phyloP scores from a whole-genome alignment of 2,113 vertebrate genomes.

The Propithecus coquereli region DNA sequence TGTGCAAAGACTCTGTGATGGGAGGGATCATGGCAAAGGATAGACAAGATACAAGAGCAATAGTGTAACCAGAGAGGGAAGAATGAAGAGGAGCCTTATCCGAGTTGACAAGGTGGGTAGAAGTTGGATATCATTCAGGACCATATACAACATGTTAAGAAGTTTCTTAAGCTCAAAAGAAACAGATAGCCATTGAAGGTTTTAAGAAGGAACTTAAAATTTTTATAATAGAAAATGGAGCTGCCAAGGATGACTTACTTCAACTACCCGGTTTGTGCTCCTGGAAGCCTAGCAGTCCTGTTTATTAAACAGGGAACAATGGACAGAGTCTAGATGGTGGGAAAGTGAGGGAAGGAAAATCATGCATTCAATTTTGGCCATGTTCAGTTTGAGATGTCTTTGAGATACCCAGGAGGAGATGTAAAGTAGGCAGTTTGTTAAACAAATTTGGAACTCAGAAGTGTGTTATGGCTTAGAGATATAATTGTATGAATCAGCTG shows the following conservation, averaged over 20 bases:
- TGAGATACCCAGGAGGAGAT: neutral
- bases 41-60: neutral
- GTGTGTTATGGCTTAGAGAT: neutral
- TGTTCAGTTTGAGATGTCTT: constrained; percentile 21
- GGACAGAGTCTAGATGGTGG: neutral
- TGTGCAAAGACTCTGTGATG: neutral
- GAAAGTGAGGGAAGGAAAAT: neutral
- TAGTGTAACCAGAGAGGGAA: neutral
- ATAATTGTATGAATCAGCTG: constrained; percentile 41
- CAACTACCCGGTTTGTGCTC: neutral
- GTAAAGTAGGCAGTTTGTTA: constrained; percentile 1
- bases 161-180: neutral
- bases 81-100: neutral
- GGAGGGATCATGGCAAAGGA: neutral
- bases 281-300: neutral
- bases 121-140: neutral
- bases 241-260: neutral
- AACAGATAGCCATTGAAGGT: neutral
- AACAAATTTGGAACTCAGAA: constrained; percentile 8
- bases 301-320: neutral
- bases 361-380: neutral
- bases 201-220: neutral
- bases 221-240: neutral
- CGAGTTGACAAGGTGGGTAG: neutral
- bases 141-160: neutral